Percentiles rank a stretch among this genome's conserved stretches.
Conservation (phyloP, 2,113 vertebrate species). For the Alosa alosa region DNA sequence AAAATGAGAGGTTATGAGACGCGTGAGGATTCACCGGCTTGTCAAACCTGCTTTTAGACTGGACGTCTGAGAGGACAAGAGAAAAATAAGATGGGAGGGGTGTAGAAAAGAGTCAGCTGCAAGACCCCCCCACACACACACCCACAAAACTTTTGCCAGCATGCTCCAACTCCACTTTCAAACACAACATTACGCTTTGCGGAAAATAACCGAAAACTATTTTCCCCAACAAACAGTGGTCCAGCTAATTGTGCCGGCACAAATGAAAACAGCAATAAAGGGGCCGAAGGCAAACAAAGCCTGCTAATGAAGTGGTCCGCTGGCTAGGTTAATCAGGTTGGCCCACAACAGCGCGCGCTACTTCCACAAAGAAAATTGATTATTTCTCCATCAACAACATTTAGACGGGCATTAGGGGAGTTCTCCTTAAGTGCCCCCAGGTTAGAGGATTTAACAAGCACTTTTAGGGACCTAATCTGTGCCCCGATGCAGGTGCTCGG, state of each 20-base stretch:
- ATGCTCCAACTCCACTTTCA: background rate
- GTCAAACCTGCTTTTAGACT: constrained; percentile 29
- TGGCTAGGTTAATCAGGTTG: constrained; percentile 82
- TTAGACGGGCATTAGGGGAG: constrained; percentile 92
- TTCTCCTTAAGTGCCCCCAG: constrained; percentile 86
- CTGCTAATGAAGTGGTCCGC: constrained; percentile 80
- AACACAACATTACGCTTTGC: background rate
- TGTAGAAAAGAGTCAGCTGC: background rate
- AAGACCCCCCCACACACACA: background rate
- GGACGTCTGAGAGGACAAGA: background rate
- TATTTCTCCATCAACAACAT: constrained; percentile 95
- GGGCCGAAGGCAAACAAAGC: constrained; percentile 50
- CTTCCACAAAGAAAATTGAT: constrained; percentile 89
- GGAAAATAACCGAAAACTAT: background rate
- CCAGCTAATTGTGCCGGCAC: background rate
- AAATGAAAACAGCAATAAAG: background rate
- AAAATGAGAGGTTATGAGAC: constrained; percentile 34
- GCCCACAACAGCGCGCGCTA: constrained; percentile 83
- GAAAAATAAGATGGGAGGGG: background rate
- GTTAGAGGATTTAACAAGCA: constrained; percentile 95
- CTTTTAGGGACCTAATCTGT: constrained; percentile 85
- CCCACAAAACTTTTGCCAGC: background rate
- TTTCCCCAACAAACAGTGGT: background rate
- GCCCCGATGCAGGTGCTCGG: constrained; percentile 85
- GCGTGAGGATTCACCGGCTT: constrained; percentile 17